Evolutionary conservation across 2,113 vertebrate species (phyloP).

Genomic region (Sinocyclocheilus maitianheensis): DNA sequence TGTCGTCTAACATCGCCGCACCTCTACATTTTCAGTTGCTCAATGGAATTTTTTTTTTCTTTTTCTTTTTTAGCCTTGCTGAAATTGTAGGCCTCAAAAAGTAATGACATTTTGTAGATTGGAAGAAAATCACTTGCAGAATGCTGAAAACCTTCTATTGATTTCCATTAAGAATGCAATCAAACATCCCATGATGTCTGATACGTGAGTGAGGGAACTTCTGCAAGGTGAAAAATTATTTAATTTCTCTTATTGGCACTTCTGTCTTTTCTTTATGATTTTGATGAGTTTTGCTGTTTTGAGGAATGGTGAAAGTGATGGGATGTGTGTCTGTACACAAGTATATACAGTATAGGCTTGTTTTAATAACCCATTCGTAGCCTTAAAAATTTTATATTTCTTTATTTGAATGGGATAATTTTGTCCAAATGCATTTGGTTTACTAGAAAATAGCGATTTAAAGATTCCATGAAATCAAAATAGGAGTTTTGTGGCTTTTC

Average conservation of each 20-base stretch:
- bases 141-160: conserved; percentile 72
- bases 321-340: not conserved
- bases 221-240: conserved; percentile 66
- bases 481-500: not conserved
- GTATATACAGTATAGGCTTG: not conserved
- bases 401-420: too few species aligned
- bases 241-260: conserved; percentile 67
- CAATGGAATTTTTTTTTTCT: not conserved
- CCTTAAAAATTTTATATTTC: not conserved
- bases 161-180: conserved; percentile 82
- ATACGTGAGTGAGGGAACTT: conserved; percentile 57
- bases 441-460: not conserved
- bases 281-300: conserved; percentile 28
- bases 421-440: not conserved
- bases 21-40: not conserved
- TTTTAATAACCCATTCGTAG: not conserved
- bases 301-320: not conserved
- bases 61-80: not conserved
- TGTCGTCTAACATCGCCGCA: conserved; percentile 7
- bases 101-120: conserved; percentile 77
- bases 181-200: conserved; percentile 71
- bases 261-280: conserved; percentile 32
- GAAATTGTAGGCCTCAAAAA: conserved; percentile 55
- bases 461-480: not conserved
- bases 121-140: conserved; percentile 68